Conservation (phyloP, 2,888 invertebrate genomes). For the Chironomus riparius region DNA sequence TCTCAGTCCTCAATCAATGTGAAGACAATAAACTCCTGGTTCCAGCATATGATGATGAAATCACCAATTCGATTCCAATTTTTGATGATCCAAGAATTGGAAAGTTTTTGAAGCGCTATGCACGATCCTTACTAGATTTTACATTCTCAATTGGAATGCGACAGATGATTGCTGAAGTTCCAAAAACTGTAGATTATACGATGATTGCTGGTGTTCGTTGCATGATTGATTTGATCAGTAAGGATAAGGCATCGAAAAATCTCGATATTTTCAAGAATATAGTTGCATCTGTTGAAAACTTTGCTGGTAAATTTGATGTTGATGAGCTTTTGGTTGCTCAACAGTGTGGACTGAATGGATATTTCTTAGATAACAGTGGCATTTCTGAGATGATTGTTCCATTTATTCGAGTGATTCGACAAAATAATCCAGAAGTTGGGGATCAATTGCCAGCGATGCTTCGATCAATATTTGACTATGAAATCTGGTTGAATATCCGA, state of each 20-base stretch:
- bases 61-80: not conserved
- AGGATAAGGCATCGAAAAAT: not conserved
- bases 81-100: not conserved
- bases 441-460: not conserved
- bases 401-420: not conserved
- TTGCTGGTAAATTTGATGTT: not conserved
- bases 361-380: not conserved
- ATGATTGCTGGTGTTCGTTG: not conserved
- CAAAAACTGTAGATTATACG: not conserved
- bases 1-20: not conserved
- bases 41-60: not conserved
- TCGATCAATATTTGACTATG: not conserved
- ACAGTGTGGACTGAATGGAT: not conserved
- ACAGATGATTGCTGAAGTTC: not conserved
- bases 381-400: not conserved
- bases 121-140: not conserved
- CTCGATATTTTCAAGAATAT: not conserved
- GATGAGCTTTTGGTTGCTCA: not conserved
- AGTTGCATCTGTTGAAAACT: not conserved
- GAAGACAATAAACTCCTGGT: not conserved
- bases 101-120: not conserved
- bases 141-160: conserved; percentile 8
- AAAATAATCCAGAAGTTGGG: not conserved
- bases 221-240: not conserved
- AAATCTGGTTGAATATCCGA: not conserved